Percentiles rank a stretch among this genome's conserved stretches.
These are phyloP conservation scores for Nesoenas mayeri DNA, from an alignment of 2,113 vertebrate genomes.

Conservation along the genomic window DNA sequence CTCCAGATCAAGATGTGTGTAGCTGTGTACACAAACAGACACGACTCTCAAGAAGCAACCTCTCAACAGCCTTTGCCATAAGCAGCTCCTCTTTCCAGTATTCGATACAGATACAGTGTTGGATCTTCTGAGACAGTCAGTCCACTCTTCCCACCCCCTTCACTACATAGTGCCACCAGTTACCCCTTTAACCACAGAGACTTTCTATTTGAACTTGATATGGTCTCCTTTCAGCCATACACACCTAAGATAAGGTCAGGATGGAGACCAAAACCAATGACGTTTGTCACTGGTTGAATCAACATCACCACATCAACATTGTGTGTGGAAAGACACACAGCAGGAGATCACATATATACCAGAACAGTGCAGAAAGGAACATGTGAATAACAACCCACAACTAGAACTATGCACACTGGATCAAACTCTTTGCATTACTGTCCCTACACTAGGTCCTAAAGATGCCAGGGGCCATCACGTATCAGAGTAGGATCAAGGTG, in stretches of 20 bases:
- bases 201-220: not conserved
- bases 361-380: not conserved
- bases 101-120: not conserved
- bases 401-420: not conserved
- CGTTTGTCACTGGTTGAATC: not conserved
- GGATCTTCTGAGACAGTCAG: not conserved
- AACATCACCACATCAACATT: not conserved
- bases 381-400: not conserved
- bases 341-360: not conserved
- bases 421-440: not conserved
- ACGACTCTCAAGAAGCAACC: not conserved
- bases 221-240: not conserved
- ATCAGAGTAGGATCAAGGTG: not conserved
- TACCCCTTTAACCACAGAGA: not conserved
- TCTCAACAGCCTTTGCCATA: not conserved
- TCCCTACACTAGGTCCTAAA: not conserved
- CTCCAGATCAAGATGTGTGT: not conserved
- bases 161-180: not conserved
- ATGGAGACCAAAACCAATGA: not conserved
- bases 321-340: not conserved
- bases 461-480: fast-evolving
- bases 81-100: not conserved
- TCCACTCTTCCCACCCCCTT: not conserved
- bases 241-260: not conserved
- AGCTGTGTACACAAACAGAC: not conserved